These are phyloP conservation scores for Pollimyrus isidori DNA, from an alignment of 2,113 vertebrate species.

Conservation along the genomic window DNA sequence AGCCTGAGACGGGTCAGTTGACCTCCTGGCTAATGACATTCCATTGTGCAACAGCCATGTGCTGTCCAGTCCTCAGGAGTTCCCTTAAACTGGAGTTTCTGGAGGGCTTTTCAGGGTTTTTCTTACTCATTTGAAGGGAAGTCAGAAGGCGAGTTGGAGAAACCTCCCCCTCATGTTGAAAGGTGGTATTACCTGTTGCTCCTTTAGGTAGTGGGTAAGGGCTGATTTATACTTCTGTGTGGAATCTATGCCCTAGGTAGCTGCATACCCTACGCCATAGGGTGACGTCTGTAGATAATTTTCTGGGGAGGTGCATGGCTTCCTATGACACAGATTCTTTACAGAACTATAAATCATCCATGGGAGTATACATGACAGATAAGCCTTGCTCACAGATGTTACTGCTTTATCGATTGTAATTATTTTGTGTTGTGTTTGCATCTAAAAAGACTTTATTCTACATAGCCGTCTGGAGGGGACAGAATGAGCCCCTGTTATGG, in stretches of 20 bases:
- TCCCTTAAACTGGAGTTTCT: background rate
- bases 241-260: too few species aligned
- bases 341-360: background rate
- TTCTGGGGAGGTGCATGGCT: too few species aligned
- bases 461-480: background rate
- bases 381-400: background rate
- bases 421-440: background rate
- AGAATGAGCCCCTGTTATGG: background rate
- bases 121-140: background rate
- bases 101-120: background rate
- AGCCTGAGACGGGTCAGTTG: background rate
- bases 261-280: too few species aligned
- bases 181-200: background rate
- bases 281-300: too few species aligned
- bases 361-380: background rate
- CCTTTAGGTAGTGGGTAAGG: background rate
- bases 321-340: background rate
- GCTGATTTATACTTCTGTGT: background rate
- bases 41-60: background rate
- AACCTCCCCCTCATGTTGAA: background rate
- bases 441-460: background rate
- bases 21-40: background rate
- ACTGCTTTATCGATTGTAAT: background rate
- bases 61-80: background rate
- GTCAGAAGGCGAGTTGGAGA: background rate